phyloP scores from a whole-genome alignment of 2,113 vertebrate genomes.

The Clupea harengus region DNA sequence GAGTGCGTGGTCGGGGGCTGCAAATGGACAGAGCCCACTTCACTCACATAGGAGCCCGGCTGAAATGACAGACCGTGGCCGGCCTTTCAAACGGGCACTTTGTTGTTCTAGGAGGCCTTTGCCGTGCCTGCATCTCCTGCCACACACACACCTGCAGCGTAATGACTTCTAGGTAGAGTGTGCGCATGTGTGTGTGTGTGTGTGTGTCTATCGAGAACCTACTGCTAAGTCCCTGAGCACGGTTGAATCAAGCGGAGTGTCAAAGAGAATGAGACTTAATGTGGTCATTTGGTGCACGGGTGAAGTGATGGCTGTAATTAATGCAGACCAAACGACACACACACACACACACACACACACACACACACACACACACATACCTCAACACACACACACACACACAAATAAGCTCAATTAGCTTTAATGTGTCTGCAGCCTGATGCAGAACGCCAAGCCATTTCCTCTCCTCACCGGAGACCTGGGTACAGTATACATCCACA shows the following conservation, averaged over 20 bases:
- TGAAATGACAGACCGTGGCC: slow-evolving; percentile 18
- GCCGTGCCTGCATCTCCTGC: neutral
- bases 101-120: neutral
- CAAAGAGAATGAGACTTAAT: slow-evolving; percentile 66
- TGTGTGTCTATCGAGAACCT: slow-evolving; percentile 29
- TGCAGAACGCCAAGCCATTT: no score
- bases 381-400: no score
- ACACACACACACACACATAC: no score
- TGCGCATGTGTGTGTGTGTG: neutral
- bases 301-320: slow-evolving; percentile 67
- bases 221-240: slow-evolving; percentile 55
- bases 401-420: slow-evolving; percentile 65
- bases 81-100: slow-evolving; percentile 33
- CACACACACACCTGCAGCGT: neutral
- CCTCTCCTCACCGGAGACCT: no score
- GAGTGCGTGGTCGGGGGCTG: no score
- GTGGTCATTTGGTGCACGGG: slow-evolving; percentile 64
- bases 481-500: no score
- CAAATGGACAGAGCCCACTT: no score
- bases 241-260: slow-evolving; percentile 57
- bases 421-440: slow-evolving; percentile 56
- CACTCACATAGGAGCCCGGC: neutral
- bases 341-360: no score
- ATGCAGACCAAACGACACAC: slow-evolving; percentile 59
- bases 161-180: slow-evolving; percentile 37